Conservation (phyloP, 2,888 invertebrate species). For the Hipparchia sbordonii region DNA sequence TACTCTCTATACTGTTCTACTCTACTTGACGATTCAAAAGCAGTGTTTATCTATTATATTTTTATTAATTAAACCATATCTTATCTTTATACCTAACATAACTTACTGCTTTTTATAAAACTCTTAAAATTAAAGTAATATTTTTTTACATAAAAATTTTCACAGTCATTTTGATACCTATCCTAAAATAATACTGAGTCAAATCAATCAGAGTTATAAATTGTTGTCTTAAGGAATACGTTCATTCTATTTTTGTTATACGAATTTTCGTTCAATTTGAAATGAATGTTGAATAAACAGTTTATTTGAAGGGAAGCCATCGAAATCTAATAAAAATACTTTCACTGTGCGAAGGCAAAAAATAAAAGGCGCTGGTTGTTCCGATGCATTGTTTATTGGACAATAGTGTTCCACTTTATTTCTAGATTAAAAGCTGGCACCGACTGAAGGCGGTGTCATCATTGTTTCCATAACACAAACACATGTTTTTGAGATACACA, state of each 20-base stretch:
- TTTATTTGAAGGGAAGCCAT: background rate
- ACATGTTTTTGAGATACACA: too few species aligned
- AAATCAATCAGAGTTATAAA: background rate
- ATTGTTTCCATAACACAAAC: constrained; percentile 20
- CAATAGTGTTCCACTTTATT: constrained; percentile 10
- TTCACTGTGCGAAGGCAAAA: background rate
- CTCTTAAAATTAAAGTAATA: too few species aligned
- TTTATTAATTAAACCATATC: too few species aligned
- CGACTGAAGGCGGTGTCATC: constrained; percentile 11
- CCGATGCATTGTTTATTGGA: constrained; percentile 15
- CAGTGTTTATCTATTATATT: too few species aligned
- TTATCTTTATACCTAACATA: too few species aligned
- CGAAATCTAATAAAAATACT: constrained; percentile 9
- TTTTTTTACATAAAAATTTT: too few species aligned
- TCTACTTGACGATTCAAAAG: too few species aligned
- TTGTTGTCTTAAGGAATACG: background rate
- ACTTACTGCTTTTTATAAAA: too few species aligned
- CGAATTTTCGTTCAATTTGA: background rate
- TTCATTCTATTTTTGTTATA: background rate
- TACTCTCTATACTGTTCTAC: too few species aligned
- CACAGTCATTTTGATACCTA: background rate
- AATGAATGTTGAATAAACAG: background rate
- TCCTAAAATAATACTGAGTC: background rate
- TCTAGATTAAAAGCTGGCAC: constrained; percentile 12
- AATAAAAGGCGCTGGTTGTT: background rate